phyloP scores from a whole-genome alignment of 2,797 vertebrate species.

The Clarias pachynema region DNA sequence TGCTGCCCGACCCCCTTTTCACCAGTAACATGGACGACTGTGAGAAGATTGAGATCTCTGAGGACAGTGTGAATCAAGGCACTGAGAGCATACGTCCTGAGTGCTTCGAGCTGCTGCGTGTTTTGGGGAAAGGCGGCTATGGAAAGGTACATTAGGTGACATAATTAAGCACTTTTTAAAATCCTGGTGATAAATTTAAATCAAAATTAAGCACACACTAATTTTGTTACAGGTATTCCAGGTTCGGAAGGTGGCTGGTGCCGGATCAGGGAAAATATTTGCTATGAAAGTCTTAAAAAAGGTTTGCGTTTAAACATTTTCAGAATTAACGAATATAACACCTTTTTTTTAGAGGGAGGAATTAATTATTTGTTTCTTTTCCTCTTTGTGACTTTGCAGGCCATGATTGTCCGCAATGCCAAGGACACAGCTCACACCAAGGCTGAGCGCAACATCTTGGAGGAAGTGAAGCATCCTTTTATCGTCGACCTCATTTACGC shows the following conservation, averaged over 20 bases:
- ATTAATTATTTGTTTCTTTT: not conserved
- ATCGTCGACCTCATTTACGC: constrained; percentile 99
- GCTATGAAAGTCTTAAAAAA: constrained; percentile 99
- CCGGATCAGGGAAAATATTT: constrained; percentile 94
- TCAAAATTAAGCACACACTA: not conserved
- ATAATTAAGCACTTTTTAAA: not conserved
- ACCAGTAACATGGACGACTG: constrained; percentile 95
- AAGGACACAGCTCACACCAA: constrained; percentile 99
- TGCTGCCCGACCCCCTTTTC: not conserved
- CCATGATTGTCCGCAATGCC: constrained; percentile 98
- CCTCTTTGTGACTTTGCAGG: constrained; percentile 69
- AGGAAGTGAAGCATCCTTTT: constrained; percentile 99
- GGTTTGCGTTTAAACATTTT: constrained; percentile 71
- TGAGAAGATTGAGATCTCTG: constrained; percentile 98
- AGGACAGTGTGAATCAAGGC: constrained; percentile 96
- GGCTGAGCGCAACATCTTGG: constrained; percentile 97
- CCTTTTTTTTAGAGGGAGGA: not conserved
- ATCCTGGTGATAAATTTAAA: not conserved
- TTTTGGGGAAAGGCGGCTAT: constrained; percentile 96
- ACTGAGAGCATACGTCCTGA: constrained; percentile 95
- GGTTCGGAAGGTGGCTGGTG: constrained; percentile 93
- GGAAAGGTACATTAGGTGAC: constrained; percentile 88
- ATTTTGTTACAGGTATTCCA: constrained; percentile 87
- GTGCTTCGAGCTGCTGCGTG: constrained; percentile 93
- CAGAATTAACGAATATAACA: not conserved